Base-by-base conservation (phyloP, 2,888 invertebrate genomes). In the Nesidiocoris tenuis region DNA sequence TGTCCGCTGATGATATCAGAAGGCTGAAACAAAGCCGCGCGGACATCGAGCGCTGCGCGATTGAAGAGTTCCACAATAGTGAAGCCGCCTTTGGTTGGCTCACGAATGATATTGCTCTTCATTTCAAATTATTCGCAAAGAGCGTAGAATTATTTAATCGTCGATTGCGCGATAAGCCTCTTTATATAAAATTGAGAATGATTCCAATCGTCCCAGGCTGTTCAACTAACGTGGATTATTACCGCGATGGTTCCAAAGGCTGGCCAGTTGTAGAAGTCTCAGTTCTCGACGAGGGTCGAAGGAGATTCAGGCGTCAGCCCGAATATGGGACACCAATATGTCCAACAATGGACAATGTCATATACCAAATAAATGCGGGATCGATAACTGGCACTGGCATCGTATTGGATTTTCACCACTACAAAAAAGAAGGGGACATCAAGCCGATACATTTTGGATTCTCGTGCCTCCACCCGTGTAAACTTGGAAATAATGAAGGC, bases 231-330 rank as follows among this genome's bases (percentile, higher is more conserved):
- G 72, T 61, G 1, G 72, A 72, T 39, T 72, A 39, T 54, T 72
- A 61, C 54, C 61, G 61, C 21, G 72, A 72, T n/a, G 61, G 21
- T 1, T 16, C 5, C 21, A 54, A 61, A 7, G 72, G 72, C 1
- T 72, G 72, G 72, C 72, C 72, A 23, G 72, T 63, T 0, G 63
- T 72, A n/a, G 72, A 72, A 16, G 39, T 72, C 2, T 72, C 72
- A 16, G 22, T 18, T 39, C 23, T 61, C 39, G 61, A 39, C 54
- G 19, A 25, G 39, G 9, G 7, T 7, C 5, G 1, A 1, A 61
- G 61, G 22, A 25, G 7, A 7, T 72, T 72, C 72, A 22, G 23
- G 2, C 61, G 61, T 18, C 72, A 72, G n/a, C 21, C 23, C n/a
- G 12, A 25, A 7, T 63, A 22, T 7, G 72, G 72, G n/a, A 21